These are phyloP conservation scores for Ceratoteleas bidentatus DNA, from an alignment of 1,140 invertebrate genomes.

Conservation along the genomic window DNA sequence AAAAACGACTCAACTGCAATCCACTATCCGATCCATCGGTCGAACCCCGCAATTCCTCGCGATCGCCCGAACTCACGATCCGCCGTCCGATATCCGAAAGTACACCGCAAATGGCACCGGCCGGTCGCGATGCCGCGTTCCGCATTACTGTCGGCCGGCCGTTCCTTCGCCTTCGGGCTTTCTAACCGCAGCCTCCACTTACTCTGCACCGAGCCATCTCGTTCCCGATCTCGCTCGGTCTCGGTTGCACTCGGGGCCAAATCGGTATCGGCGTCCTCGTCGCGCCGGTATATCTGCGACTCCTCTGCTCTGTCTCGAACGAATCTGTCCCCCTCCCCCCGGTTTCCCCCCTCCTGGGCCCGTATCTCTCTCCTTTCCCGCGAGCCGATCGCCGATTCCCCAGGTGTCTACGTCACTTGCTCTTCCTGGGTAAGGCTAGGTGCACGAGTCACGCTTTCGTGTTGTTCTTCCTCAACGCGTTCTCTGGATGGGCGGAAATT, in stretches of 20 bases:
- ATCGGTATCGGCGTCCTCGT: slow-evolving; percentile 10
- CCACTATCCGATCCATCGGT: too few relatives aligned
- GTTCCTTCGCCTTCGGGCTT: slow-evolving; percentile 58
- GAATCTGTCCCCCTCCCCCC: too few relatives aligned
- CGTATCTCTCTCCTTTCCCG: too few relatives aligned
- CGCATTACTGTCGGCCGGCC: slow-evolving; percentile 59
- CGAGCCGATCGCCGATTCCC: too few relatives aligned
- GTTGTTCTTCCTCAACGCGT: too few relatives aligned
- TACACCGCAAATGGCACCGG: slow-evolving; percentile 46
- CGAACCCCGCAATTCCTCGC: neutral
- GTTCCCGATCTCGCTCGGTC: slow-evolving; percentile 30
- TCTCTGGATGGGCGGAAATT: too few relatives aligned
- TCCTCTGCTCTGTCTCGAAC: slow-evolving; percentile 7
- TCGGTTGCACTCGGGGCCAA: neutral
- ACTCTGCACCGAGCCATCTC: slow-evolving; percentile 65
- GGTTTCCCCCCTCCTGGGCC: too few relatives aligned
- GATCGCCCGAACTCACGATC: slow-evolving; percentile 5
- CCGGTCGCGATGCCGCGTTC: slow-evolving; percentile 59
- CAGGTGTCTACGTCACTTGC: too few relatives aligned
- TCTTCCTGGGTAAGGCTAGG: too few relatives aligned
- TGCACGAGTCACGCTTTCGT: too few relatives aligned
- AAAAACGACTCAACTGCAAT: neutral
- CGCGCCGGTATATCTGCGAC: slow-evolving; percentile 17
- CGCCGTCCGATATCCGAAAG: slow-evolving; percentile 1
- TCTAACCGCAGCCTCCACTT: slow-evolving; percentile 66